Evolutionary conservation across 2,888 invertebrate genomes (phyloP), one percentile per base, ranked within the genome.

Genomic region (Sarcophaga caerulescens): DNA sequence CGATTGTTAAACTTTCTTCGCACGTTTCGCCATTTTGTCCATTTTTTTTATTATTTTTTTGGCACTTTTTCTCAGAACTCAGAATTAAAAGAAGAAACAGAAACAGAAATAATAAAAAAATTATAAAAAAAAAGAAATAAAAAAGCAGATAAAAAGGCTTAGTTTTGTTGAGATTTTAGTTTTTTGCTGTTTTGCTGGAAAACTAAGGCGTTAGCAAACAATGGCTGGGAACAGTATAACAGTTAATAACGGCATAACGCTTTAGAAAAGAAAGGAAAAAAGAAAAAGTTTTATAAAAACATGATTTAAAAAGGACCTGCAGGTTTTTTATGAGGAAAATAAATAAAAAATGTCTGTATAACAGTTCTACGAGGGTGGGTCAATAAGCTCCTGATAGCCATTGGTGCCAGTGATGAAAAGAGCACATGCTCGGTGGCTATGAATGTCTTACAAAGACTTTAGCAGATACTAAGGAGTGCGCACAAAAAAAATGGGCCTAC

Each of bases 11-110:
- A 86, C 78, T 84, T 86, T 86, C 81, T 57, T 75, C 81, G 81
- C 84, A 86, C 84, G 86, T 86, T 84, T 78, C 75, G 78, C 78
- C 81, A 81, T 86, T 86, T 86, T 86, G 86, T 86, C 84, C 77
- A 62, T 83, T 82, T 85, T 79, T 52, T 17, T 52, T 47, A 14
- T 52, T 52, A 14, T 52, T 52, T 52, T 47, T 84, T 84, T 84
- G 84, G 84, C 84, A 78, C 84, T 84, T 84, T 78, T 84, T 75
- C 74, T 77, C 81, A 79, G 65, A 35, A 35, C 8, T 60, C 17
- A 17, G 52, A 65, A 44, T 65, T 14, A 74, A 44, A 62, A 45
- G 44, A 69, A 14, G 19, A 66, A 45, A 21, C 63, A 14, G 19
- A 66, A 45, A 21, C 63, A 63, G 25, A 65, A 19, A 11, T 19